Percentiles rank a stretch among this genome's conserved stretches.
Conservation (phyloP, 2,797 vertebrate species). For the Thaleichthys pacificus region DNA sequence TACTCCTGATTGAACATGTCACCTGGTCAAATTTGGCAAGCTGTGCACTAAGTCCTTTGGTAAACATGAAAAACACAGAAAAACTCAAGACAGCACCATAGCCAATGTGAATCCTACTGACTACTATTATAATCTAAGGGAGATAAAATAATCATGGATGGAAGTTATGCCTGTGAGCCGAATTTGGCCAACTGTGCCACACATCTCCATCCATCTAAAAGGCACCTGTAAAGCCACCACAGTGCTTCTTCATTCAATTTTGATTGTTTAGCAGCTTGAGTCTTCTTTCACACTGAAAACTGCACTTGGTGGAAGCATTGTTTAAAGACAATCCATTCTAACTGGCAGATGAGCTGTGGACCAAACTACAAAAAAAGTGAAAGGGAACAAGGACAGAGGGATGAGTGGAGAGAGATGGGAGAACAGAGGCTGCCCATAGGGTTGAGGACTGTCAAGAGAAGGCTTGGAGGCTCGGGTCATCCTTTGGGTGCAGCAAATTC, state of each 20-base stretch:
- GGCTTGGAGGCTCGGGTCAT: constrained; percentile 21
- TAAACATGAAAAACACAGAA: constrained; percentile 23
- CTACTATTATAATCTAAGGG: constrained; percentile 22
- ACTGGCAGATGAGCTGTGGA: not conserved
- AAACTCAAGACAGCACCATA: constrained; percentile 33
- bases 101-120: constrained; percentile 26
- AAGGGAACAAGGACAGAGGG: not conserved
- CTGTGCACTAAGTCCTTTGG: constrained; percentile 53
- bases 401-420: not conserved
- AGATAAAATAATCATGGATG: constrained; percentile 19
- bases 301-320: constrained; percentile 34
- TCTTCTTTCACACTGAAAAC: constrained; percentile 25
- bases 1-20: constrained; percentile 18
- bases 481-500: constrained; percentile 40
- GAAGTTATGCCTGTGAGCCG: constrained; percentile 7
- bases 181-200: not conserved
- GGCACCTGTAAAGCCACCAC: constrained; percentile 74
- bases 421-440: constrained; percentile 3
- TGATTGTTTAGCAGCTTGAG: constrained; percentile 29
- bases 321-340: constrained; percentile 24
- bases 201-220: constrained; percentile 54
- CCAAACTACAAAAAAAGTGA: not conserved
- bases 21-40: constrained; percentile 32
- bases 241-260: constrained; percentile 35
- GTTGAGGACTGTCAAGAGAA: constrained; percentile 1